Percentiles rank a stretch among this genome's conserved stretches.
Conservation (phyloP, 1,140 invertebrate species). For the Danaus melanippus region DNA sequence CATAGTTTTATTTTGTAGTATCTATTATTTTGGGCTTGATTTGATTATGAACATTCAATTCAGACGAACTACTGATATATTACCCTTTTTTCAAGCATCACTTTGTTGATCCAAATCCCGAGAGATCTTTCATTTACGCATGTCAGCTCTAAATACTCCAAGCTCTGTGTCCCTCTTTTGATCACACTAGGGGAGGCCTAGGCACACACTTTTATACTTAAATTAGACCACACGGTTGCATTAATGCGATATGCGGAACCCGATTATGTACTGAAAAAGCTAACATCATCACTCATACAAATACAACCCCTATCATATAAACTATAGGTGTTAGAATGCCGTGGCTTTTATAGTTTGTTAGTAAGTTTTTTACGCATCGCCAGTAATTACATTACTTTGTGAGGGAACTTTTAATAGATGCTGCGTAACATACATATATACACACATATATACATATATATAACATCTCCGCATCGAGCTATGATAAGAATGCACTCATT, state of each 20-base stretch:
- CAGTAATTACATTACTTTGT: conserved; percentile 7
- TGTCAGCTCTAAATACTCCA: conserved; percentile 18
- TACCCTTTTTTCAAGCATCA: no score
- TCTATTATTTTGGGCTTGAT: no score
- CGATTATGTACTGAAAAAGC: conserved; percentile 25
- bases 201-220: conserved; percentile 46
- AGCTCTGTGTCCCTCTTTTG: conserved; percentile 28
- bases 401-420: conserved; percentile 13
- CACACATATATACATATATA: no score
- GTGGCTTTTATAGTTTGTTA: no score
- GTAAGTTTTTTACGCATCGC: conserved; percentile 9
- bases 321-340: no score
- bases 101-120: background rate
- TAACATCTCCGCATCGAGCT: no score
- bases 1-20: no score
- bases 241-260: conserved; percentile 32
- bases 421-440: conserved; percentile 1
- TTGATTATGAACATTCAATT: no score
- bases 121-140: background rate
- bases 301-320: no score
- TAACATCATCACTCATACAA: conserved; percentile 14
- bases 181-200: conserved; percentile 38
- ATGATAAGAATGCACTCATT: no score
- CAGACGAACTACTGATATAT: no score
- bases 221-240: conserved; percentile 48